These are phyloP conservation scores for Alentia gelatinosa DNA, from an alignment of 2,888 invertebrate species.

Conservation along the genomic window DNA sequence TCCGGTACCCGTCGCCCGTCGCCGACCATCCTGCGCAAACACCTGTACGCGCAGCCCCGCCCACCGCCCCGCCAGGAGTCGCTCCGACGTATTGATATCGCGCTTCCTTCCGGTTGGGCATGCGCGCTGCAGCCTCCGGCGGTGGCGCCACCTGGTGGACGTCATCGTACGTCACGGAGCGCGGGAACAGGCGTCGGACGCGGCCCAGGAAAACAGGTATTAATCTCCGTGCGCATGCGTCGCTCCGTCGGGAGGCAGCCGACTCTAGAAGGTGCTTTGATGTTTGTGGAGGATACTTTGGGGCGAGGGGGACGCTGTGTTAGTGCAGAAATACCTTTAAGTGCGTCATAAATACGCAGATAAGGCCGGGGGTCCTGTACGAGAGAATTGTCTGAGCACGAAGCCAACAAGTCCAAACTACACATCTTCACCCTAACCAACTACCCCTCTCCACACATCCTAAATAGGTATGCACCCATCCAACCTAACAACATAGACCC, in stretches of 20 bases:
- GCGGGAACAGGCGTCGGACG: background rate
- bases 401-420: too few relatives aligned
- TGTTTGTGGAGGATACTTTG: background rate
- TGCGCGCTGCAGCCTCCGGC: background rate
- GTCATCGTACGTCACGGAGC: background rate
- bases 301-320: background rate
- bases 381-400: too few relatives aligned
- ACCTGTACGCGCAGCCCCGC: background rate
- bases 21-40: background rate
- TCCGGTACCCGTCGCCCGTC: background rate
- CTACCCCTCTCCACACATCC: too few relatives aligned
- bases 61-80: background rate
- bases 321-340: background rate
- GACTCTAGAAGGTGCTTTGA: background rate
- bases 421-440: too few relatives aligned
- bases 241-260: background rate
- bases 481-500: too few relatives aligned
- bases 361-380: background rate
- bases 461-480: too few relatives aligned
- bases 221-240: conserved; percentile 16
- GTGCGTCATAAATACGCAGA: background rate
- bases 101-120: conserved; percentile 26
- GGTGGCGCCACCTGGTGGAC: background rate
- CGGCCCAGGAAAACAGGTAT: conserved; percentile 10
- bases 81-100: background rate